Conservation (phyloP, 30 jellyfish, hydroid and myxozoan species). For the Hydra vulgaris region DNA sequence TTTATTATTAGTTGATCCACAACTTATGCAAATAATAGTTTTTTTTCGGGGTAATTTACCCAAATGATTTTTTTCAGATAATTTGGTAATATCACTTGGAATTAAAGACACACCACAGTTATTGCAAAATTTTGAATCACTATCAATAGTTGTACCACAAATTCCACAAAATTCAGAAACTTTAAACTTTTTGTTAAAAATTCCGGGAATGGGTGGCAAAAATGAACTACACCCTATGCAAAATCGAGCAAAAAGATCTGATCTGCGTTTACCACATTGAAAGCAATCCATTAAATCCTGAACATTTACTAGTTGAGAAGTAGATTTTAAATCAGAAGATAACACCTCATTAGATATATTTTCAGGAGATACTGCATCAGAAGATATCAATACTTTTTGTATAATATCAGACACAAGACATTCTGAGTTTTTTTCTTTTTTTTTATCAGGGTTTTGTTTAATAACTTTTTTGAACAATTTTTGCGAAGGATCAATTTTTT, state of each 20-base stretch:
- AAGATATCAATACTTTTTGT: slow-evolving; percentile 19
- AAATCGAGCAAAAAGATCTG: slow-evolving; percentile 78
- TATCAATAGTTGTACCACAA: background rate
- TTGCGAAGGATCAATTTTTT: background rate
- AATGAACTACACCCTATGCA: slow-evolving; percentile 76
- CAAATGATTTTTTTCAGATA: background rate
- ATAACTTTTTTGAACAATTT: slow-evolving; percentile 26
- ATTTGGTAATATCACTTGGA: background rate
- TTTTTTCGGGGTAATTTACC: background rate
- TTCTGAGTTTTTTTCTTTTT: background rate
- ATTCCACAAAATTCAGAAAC: background rate
- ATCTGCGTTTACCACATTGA: slow-evolving; percentile 54
- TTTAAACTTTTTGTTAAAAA: slow-evolving; percentile 6
- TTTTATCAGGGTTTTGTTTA: background rate
- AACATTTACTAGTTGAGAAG: background rate
- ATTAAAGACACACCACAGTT: background rate
- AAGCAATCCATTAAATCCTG: slow-evolving; percentile 36
- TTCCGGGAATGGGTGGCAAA: slow-evolving; percentile 64
- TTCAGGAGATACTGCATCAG: background rate
- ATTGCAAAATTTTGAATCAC: background rate
- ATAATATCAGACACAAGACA: background rate
- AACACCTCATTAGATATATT: slow-evolving; percentile 9
- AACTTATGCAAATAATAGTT: background rate
- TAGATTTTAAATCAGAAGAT: background rate
- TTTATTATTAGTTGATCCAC: background rate